A percentile compares a stretch with the other conserved stretches of the same genome.
Evolutionary conservation across 2,888 invertebrate species (phyloP).

Genomic region (Rhogogaster chlorosoma): DNA sequence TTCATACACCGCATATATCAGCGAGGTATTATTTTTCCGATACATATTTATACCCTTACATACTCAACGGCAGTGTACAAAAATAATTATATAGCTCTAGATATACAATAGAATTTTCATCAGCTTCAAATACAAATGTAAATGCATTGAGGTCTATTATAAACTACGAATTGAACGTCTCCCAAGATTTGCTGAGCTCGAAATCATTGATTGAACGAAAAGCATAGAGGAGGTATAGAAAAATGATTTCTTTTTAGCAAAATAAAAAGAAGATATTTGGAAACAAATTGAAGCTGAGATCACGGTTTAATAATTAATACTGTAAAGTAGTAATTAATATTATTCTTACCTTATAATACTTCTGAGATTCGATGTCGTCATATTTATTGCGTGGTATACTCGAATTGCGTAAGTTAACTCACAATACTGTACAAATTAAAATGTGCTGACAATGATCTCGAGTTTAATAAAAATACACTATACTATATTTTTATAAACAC

Average conservation of each 20-base stretch:
- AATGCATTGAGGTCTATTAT: too few relatives aligned
- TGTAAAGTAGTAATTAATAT: not conserved
- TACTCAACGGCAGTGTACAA: not conserved
- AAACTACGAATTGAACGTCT: not conserved
- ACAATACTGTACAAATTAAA: not conserved
- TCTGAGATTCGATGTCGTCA: not conserved
- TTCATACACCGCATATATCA: not conserved
- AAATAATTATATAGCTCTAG: not conserved
- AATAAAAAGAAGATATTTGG: not conserved
- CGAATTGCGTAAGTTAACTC: not conserved
- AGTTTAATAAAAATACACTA: not conserved
- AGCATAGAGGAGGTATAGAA: not conserved
- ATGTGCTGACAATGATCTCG: slow-evolving; percentile 6
- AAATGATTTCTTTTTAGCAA: not conserved
- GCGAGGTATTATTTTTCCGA: not conserved
- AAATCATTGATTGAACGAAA: not conserved
- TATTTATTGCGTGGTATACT: not conserved
- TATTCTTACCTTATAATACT: not conserved
- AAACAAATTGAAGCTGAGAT: not conserved
- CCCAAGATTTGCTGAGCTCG: not conserved
- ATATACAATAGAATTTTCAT: not conserved
- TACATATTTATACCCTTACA: not conserved
- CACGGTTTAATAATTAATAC: not conserved
- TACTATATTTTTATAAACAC: not conserved
- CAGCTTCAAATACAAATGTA: too few relatives aligned